These are phyloP conservation scores for Batillaria attramentaria DNA, from an alignment of 1,140 invertebrate species.

Conservation along the genomic window DNA sequence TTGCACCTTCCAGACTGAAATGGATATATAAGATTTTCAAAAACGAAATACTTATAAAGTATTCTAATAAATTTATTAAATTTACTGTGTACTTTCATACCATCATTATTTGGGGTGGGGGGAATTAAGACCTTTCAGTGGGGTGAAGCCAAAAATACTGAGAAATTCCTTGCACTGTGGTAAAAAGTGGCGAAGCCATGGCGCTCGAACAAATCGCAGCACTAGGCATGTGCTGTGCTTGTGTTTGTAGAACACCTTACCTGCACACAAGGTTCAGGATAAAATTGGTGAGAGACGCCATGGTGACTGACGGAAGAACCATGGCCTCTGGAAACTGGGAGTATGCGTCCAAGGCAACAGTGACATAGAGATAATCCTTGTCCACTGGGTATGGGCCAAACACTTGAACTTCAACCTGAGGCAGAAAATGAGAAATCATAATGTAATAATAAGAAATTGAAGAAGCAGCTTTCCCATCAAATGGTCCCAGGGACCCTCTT, in stretches of 20 bases:
- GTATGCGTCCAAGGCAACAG: constrained; percentile 50
- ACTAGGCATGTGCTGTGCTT: neutral
- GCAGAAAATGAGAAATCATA: neutral
- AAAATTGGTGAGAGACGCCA: constrained; percentile 50
- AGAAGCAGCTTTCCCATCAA: neutral
- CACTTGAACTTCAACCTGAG: constrained; percentile 53
- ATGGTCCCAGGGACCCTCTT: no score
- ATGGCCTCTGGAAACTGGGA: constrained; percentile 54
- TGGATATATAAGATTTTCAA: no score
- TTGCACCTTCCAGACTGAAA: no score
- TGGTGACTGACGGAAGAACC: constrained; percentile 36
- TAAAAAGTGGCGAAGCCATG: neutral
- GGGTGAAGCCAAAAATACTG: neutral
- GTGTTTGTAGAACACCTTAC: constrained; percentile 13
- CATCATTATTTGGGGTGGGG: constrained; percentile 4
- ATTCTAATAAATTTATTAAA: no score
- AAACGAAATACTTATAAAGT: no score
- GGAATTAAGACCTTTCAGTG: no score
- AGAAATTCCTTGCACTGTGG: neutral
- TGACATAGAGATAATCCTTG: constrained; percentile 36
- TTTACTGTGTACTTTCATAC: neutral
- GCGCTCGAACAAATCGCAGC: neutral
- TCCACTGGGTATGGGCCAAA: constrained; percentile 47
- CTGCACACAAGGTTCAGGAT: constrained; percentile 52
- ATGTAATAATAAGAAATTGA: neutral